Conservation (phyloP, 2,888 invertebrate genomes). For the Oscheius sp. region DNA sequence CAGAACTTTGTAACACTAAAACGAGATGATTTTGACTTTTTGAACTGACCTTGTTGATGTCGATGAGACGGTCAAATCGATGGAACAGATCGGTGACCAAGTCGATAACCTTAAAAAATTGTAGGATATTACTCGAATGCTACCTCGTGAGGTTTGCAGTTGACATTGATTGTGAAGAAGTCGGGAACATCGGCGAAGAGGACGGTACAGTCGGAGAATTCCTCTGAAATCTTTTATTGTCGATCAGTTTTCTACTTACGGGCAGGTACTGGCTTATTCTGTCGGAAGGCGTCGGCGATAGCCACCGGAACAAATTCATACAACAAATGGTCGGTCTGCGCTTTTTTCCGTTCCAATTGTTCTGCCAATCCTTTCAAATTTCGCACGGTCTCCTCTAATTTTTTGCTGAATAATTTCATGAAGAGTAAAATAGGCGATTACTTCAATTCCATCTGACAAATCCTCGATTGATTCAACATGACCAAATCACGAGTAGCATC, state of each 20-base stretch:
- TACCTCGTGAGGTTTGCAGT: conserved; percentile 58
- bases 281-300: conserved; percentile 62
- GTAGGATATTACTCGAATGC: background rate
- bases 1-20: conserved; percentile 65
- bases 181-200: conserved; percentile 74
- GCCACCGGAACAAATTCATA: conserved; percentile 65
- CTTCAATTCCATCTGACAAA: conserved; percentile 71
- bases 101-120: conserved; percentile 67
- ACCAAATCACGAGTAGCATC: conserved; percentile 70
- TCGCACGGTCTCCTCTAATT: conserved; percentile 65
- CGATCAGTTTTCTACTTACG: conserved; percentile 43
- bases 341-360: conserved; percentile 62
- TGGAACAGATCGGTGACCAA: conserved; percentile 74
- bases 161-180: conserved; percentile 73
- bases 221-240: conserved; percentile 52
- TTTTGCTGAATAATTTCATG: conserved; percentile 61
- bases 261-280: conserved; percentile 57
- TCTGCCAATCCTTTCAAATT: conserved; percentile 61
- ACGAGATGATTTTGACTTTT: background rate
- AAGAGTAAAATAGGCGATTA: conserved; percentile 26
- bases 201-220: conserved; percentile 70
- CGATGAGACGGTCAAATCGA: conserved; percentile 65
- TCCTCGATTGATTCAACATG: conserved; percentile 69
- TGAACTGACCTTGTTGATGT: conserved; percentile 22
- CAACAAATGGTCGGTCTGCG: conserved; percentile 58